A percentile compares a stretch with the other conserved stretches of the same genome.
These are phyloP conservation scores for Drosophila melanocephala DNA, from an alignment of 2,888 invertebrate genomes.

Conservation along the genomic window DNA sequence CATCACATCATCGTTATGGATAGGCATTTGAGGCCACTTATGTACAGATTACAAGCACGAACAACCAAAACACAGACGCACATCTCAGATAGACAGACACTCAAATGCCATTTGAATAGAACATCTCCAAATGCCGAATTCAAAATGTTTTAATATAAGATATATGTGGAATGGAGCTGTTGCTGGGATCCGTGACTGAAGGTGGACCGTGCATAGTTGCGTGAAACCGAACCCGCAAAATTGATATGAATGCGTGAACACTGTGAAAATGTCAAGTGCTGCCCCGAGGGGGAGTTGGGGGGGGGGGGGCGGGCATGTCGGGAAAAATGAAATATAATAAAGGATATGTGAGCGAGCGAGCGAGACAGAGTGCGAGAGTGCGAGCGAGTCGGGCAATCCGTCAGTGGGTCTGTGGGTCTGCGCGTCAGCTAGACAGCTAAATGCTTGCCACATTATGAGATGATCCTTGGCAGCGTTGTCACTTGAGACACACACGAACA, in stretches of 20 bases:
- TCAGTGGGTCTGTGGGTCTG: constrained; percentile 44
- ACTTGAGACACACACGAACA: constrained; percentile 75
- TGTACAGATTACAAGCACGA: constrained; percentile 64
- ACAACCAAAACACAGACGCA: constrained; percentile 18
- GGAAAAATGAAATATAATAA: background rate
- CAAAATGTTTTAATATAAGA: constrained; percentile 17
- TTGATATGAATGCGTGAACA: constrained; percentile 80
- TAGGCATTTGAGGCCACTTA: constrained; percentile 73
- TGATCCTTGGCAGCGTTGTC: constrained; percentile 83
- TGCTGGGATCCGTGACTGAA: constrained; percentile 6
- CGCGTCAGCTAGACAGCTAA: constrained; percentile 66
- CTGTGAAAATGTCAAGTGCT: constrained; percentile 81
- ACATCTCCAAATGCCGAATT: constrained; percentile 29
- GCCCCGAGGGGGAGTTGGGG: constrained; percentile 11
- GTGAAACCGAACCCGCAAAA: constrained; percentile 80
- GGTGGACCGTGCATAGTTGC: constrained; percentile 47
- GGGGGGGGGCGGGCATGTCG: constrained; percentile 2
- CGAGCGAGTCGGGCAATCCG: constrained; percentile 44
- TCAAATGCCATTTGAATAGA: constrained; percentile 33
- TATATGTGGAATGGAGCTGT: constrained; percentile 12
- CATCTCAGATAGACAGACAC: constrained; percentile 24
- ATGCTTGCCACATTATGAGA: constrained; percentile 82
- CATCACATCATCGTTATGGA: constrained; percentile 46
- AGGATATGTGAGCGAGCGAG: constrained; percentile 10
- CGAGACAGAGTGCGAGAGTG: background rate